Base-by-base conservation (phyloP, 2,113 vertebrate species). In the Excalfactoria chinensis region DNA sequence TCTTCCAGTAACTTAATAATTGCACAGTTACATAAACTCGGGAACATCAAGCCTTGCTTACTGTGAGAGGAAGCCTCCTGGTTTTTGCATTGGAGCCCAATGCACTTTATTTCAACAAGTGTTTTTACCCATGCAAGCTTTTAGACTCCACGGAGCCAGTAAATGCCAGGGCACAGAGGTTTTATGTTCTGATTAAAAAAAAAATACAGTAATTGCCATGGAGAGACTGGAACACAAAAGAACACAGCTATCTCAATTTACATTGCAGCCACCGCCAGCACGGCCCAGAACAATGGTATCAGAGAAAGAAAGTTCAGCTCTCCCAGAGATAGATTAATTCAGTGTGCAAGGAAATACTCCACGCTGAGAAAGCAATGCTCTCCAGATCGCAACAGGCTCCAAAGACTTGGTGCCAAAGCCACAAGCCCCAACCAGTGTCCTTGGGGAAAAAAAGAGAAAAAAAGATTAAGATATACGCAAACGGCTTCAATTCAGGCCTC, bases 221-320 rank as follows among this genome's bases (percentile, higher is more conserved):
- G 93, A 95, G 79, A 88, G 40, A 67, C 56, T 82, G 70, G 80
- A 86, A 91, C 66, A 90, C 60, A 85, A 93, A 91, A 93, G 83
- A 71, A 51, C 1, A 0, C 9, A 1, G 83, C 74, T 86, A 88
- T 93, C 91, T 96, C 84, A 76, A 94, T 93, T 94, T 89, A 91
- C 88, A 89, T 11, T 73, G 75, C 67, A 92, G 62, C 49, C 93
- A 48, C 56, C n/a, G 2, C 79, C 79, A 74, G 77, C 79, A 32
- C 2, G 3, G 77, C 53, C 58, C 72, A 11, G 90, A 86, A 84
- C 85, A 90, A 95, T 59, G 68, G 84, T 81, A 93, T 92, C 86
- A 84, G 88, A 69, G 80, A 86, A 67, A 53, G 62, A 78, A 74
- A 58, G 40, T 15, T 80, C 76, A 49, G 62, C 69, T 78, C 64